Percentiles rank a stretch among this genome's conserved stretches.
Evolutionary conservation across 2,888 invertebrate species (phyloP).

Genomic region (Neoitamus cyanurus): DNA sequence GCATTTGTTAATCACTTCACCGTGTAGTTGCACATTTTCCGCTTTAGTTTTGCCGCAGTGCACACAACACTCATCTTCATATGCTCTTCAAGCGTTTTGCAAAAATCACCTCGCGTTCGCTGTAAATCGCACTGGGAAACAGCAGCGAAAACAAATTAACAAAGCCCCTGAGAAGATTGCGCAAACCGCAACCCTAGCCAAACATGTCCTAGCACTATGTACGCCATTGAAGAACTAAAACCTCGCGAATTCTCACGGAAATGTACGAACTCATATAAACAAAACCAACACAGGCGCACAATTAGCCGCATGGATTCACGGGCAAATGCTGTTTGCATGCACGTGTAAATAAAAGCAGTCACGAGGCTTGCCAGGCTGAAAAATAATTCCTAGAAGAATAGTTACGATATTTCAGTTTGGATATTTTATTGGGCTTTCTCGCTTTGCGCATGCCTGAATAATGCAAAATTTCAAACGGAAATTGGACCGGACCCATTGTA

Average conservation of each 20-base stretch:
- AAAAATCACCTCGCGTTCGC: constrained; percentile 20
- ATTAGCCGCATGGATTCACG: not conserved
- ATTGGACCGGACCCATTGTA: too few species aligned
- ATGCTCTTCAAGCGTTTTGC: not conserved
- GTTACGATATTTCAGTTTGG: not conserved
- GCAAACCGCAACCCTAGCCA: constrained; percentile 17
- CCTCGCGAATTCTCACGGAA: constrained; percentile 46
- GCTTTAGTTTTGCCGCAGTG: not conserved
- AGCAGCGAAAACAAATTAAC: constrained; percentile 45
- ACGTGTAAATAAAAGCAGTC: not conserved
- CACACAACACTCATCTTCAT: not conserved
- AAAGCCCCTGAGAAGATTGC: constrained; percentile 44
- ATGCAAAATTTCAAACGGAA: too few species aligned
- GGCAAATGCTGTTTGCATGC: not conserved
- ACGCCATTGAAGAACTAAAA: constrained; percentile 56
- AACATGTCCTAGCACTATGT: constrained; percentile 54
- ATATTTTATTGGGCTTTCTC: constrained; percentile 14
- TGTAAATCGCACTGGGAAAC: not conserved
- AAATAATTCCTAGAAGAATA: not conserved
- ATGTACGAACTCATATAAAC: constrained; percentile 37
- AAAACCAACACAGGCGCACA: constrained; percentile 24
- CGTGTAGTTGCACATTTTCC: not conserved
- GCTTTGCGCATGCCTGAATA: too few species aligned
- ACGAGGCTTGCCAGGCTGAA: not conserved
- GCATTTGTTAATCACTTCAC: not conserved